Evolutionary conservation across 2,797 vertebrate genomes (phyloP), one percentile per base, ranked within the genome.

Genomic region (Platalea minor): DNA sequence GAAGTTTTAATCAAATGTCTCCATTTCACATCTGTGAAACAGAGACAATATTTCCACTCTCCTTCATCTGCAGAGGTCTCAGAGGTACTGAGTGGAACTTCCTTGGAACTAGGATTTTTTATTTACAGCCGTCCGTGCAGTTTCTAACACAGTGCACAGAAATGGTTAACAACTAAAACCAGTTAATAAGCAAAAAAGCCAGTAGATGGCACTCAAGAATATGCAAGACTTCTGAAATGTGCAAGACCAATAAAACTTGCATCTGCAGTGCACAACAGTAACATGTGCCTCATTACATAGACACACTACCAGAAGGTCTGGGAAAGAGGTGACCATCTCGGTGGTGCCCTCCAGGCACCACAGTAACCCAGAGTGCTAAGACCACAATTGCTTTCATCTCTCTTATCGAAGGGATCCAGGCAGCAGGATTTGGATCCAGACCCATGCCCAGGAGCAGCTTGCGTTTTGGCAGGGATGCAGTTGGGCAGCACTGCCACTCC

Each of bases 141-240:
- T n/a, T 74, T 41, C 57, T 45, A 50, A 28, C 3, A 1, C 13
- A 0, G 1, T 3, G 28, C 2, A 0, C 3, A 60, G 70, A 69
- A 69, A 68, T 0, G 21, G 35, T 35, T 45, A 41, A 48, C 1
- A 1, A 67, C n/a, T 43, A 37, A 76, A 85, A 46, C 21, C 25
- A 76, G 51, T 19, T 31, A 74, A 41, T 10, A 90, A 77, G 7
- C 17, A 60, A 61, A 59, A 59, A 51, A 84, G 73, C 94, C 96
- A 94, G 89, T 18, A 95, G 95, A 78, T 96, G 96, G 91, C 96
- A 96, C 93, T 91, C 69, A 56, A 81, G 88, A 94, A 95, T 46
- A 81, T 9, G 28, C 54, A 78, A 75, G 76, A 13, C 43, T 68
- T 46, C 11, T 2, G 21, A 81, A 63, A 39, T 2, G 4, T 24